Evolutionary conservation across 2,113 vertebrate species (phyloP).

Genomic region (Philantomba maxwellii): DNA sequence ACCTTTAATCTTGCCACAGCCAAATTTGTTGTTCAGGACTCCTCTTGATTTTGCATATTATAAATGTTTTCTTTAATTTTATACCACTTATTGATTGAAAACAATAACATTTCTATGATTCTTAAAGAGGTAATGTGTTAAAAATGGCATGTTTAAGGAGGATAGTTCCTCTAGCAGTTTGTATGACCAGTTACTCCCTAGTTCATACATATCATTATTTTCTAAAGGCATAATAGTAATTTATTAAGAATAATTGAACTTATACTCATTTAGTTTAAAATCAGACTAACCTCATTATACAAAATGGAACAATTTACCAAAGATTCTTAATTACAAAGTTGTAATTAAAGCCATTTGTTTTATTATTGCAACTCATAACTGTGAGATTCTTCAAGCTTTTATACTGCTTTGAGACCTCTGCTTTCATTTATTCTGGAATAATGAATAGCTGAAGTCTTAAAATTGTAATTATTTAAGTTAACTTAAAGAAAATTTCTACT

Average conservation of each 20-base stretch:
- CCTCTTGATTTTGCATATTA: neutral
- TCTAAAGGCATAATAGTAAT: neutral
- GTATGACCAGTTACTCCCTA: neutral
- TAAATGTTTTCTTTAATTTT: neutral
- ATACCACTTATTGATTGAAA: neutral
- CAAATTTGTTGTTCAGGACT: conserved; percentile 1
- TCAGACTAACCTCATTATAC: neutral
- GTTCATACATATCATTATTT: neutral
- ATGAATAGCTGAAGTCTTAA: conserved; percentile 5
- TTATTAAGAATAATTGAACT: conserved; percentile 30
- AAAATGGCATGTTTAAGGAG: conserved; percentile 9
- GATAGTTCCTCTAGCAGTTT: neutral
- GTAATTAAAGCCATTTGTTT: neutral
- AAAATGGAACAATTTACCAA: neutral
- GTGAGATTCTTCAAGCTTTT: neutral
- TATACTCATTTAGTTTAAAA: conserved; percentile 26
- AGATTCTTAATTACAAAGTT: neutral
- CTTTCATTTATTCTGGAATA: conserved; percentile 22
- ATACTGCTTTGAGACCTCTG: neutral
- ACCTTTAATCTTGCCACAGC: neutral
- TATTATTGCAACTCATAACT: neutral
- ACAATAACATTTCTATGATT: neutral
- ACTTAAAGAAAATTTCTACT: neutral
- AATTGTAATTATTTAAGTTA: conserved; percentile 1
- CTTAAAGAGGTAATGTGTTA: conserved; percentile 1